Percentiles rank a stretch among this genome's conserved stretches.
Conservation (phyloP, 2,113 vertebrate genomes). For the Leptocoma aspasia region DNA sequence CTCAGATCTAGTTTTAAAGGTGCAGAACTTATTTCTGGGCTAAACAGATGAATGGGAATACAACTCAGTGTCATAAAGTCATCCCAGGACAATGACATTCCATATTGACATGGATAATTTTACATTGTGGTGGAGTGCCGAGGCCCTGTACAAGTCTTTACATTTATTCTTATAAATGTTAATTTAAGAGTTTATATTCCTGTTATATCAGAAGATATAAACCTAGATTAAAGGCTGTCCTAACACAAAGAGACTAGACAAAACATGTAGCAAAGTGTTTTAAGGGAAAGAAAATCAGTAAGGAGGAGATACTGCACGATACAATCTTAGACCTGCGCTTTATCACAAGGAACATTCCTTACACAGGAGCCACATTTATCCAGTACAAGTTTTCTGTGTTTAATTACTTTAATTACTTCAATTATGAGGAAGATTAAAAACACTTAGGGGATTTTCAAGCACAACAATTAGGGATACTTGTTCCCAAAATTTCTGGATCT, state of each 20-base stretch:
- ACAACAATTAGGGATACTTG: background rate
- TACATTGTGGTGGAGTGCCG: background rate
- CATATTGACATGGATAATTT: background rate
- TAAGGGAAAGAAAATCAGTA: background rate
- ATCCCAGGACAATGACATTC: accelerated
- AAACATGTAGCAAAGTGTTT: slow-evolving; percentile 3
- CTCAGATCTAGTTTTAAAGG: background rate
- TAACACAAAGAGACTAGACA: slow-evolving; percentile 1
- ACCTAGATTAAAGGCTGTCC: background rate
- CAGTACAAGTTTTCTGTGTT: background rate
- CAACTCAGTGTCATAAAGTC: background rate
- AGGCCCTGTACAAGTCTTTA: background rate
- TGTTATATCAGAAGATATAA: background rate
- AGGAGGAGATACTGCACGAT: background rate
- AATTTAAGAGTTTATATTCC: background rate
- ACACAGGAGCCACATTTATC: background rate
- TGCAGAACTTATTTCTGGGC: background rate
- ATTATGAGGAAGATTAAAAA: background rate
- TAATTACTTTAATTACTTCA: slow-evolving; percentile 45
- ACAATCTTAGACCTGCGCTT: background rate
- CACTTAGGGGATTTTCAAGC: slow-evolving; percentile 1
- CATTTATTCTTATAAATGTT: background rate
- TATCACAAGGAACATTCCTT: background rate
- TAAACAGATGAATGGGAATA: background rate
- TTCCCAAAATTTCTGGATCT: background rate